phyloP scores from a whole-genome alignment of 2,113 vertebrate species.

The Delphinus delphis region DNA sequence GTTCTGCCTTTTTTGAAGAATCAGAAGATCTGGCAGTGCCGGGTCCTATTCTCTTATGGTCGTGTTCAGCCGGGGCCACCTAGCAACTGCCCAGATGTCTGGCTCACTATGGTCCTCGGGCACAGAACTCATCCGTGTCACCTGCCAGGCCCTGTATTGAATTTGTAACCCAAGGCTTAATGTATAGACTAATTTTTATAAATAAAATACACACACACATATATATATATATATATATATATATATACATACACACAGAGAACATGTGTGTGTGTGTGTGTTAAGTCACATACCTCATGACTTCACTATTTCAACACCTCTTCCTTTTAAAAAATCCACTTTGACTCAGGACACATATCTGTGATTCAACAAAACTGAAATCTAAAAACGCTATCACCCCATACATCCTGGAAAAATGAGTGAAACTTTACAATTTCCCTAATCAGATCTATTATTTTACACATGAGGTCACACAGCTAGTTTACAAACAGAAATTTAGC shows the following conservation, averaged over 20 bases:
- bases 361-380: background rate
- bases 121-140: background rate
- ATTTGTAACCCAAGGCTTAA: background rate
- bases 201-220: background rate
- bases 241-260: background rate
- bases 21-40: background rate
- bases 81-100: background rate
- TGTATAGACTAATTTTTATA: background rate
- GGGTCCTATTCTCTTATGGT: background rate
- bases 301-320: background rate
- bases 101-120: background rate
- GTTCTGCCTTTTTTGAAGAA: constrained; percentile 6
- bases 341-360: background rate
- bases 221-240: too few relatives aligned
- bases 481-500: background rate
- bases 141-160: background rate
- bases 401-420: background rate
- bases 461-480: background rate
- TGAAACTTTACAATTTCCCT: background rate
- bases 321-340: background rate
- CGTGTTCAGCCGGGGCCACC: background rate
- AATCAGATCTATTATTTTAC: background rate
- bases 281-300: background rate
- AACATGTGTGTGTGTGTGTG: background rate
- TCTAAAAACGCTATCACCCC: background rate